Base-by-base conservation (phyloP, 2,888 invertebrate genomes). In the Meghimatium bilineatum region DNA sequence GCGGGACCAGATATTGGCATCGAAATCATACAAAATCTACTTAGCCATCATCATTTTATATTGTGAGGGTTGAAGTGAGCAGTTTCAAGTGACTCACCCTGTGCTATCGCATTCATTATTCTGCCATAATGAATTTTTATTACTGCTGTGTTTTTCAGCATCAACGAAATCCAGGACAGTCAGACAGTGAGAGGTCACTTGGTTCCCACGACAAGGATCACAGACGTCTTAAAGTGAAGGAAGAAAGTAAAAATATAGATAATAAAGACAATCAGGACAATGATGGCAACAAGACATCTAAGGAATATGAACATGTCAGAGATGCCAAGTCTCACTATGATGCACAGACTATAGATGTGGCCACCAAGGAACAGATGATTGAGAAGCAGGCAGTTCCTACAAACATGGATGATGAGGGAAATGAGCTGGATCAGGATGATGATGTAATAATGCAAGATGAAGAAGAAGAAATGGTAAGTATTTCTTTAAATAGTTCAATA, bases 291-390 rank as follows among this genome's bases (percentile, higher is more conserved):
- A 84, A 75, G 12, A 80, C 56, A 32, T 92, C 94, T 6, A 96
- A 96, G 85, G 95, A 96, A 86, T 97, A 96, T 93, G 96, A 97
- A 92, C 97, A 98, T 92, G 96, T 98, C 3, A 96, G 96, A 90
- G 96, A 97, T 88, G 96, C 96, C 0, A 96, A 96, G 85, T 82
- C 86, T 0, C 88, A 89, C n/a, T 88, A 95, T 87, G 96, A 97
- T 91, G 95, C 96, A 82, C 96, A 97, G 87, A 94, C 94, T 44
- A 87, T 95, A 79, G 95, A 95, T 90, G 94, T 94, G 38, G 95
- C 95, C 34, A 94, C 94, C 3, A 91, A 93, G 93, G 97, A 98
- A 88, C 97, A 98, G 94, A 96, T 96, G 63, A 95, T 96, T 88
- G 93, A 95, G 88, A 96, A 96, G 88, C 95, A 95, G 67, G 92